Percentiles rank a stretch among this genome's conserved stretches.
These are phyloP conservation scores for Colistium nudipinnis DNA, from an alignment of 2,113 vertebrate genomes.

Conservation along the genomic window DNA sequence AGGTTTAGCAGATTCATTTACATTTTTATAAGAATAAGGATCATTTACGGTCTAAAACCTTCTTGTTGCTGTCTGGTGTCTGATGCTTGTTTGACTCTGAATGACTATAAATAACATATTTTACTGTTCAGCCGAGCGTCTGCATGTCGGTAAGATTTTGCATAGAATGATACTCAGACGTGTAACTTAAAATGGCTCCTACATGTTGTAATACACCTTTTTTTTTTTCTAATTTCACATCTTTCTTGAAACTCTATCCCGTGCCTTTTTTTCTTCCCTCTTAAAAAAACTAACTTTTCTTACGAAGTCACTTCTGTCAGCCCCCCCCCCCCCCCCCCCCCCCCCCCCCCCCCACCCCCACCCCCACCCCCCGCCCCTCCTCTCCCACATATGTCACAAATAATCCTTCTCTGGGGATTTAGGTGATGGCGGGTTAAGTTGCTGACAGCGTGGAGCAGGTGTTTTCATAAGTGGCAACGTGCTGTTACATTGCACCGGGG, in stretches of 20 bases:
- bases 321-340: slow-evolving; percentile 1
- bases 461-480: slow-evolving; percentile 62
- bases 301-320: slow-evolving; percentile 35
- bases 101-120: no score
- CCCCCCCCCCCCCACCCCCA: slow-evolving; percentile 19
- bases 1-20: no score
- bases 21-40: no score
- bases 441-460: slow-evolving; percentile 75
- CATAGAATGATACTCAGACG: no score
- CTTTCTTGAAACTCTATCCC: slow-evolving; percentile 14
- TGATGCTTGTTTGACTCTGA: no score
- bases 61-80: no score
- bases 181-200: neutral
- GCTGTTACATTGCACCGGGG: slow-evolving; percentile 57
- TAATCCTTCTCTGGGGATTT: slow-evolving; percentile 64
- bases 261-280: no score
- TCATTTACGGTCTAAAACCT: no score
- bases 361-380: slow-evolving; percentile 18
- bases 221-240: slow-evolving; percentile 19
- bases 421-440: slow-evolving; percentile 64
- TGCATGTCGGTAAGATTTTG: no score
- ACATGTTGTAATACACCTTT: neutral
- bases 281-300: no score
- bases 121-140: no score
- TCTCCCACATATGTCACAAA: slow-evolving; percentile 57